These are phyloP conservation scores for Musca vetustissima DNA, from an alignment of 1,140 invertebrate species.

Conservation along the genomic window DNA sequence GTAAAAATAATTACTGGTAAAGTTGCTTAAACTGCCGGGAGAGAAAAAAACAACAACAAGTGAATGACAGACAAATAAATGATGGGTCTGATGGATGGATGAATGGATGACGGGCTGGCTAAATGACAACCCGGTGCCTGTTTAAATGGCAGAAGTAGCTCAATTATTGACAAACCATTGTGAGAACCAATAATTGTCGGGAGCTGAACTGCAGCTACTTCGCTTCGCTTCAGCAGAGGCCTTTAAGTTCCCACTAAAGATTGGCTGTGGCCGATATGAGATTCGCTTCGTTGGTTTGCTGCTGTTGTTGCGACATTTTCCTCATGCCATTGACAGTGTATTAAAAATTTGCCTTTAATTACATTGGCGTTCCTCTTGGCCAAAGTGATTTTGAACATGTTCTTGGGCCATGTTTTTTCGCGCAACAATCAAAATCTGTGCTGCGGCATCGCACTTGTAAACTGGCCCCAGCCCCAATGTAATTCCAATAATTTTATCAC, in stretches of 20 bases:
- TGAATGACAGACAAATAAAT: not conserved
- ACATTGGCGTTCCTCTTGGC: not conserved
- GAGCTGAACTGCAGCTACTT: not conserved
- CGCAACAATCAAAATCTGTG: not conserved
- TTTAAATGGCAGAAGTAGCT: slow-evolving; percentile 13
- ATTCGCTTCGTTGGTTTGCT: not conserved
- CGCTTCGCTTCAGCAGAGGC: no score
- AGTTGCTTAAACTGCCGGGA: no score
- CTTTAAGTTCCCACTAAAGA: not conserved
- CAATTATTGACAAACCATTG: slow-evolving; percentile 24
- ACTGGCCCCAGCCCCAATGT: not conserved
- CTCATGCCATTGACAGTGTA: slow-evolving; percentile 23
- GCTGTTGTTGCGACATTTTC: slow-evolving; percentile 22
- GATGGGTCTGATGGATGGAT: not conserved
- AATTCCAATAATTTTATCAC: slow-evolving; percentile 29
- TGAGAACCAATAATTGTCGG: slow-evolving; percentile 19
- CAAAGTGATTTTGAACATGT: slow-evolving; percentile 22
- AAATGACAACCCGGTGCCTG: not conserved
- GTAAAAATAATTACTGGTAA: not conserved
- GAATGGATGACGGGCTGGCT: no score
- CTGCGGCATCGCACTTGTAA: no score
- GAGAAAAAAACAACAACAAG: not conserved
- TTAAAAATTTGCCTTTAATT: slow-evolving; percentile 9
- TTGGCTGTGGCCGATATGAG: not conserved
- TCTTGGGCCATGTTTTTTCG: not conserved